phyloP scores from a whole-genome alignment of 2,888 invertebrate genomes.

The Melieria omissa region DNA sequence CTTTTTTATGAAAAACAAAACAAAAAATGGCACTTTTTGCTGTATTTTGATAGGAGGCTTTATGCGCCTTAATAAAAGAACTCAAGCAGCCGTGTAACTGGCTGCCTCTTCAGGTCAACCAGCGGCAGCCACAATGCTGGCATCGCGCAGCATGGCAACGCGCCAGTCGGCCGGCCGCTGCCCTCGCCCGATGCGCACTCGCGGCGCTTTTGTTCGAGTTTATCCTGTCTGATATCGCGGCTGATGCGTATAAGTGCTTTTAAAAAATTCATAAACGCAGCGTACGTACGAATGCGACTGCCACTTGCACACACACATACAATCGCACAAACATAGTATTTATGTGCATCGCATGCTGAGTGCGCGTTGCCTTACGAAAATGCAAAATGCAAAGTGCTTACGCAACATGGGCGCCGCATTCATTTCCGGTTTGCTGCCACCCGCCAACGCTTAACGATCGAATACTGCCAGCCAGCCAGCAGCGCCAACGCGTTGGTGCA shows the following conservation, averaged over 20 bases:
- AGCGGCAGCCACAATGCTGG: background rate
- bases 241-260: constrained; percentile 20
- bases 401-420: constrained; percentile 20
- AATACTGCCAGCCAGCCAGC: background rate
- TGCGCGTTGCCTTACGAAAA: background rate
- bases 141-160: background rate
- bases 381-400: constrained; percentile 2
- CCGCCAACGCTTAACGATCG: background rate
- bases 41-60: too few species aligned
- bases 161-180: background rate
- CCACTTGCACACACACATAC: background rate
- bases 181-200: background rate
- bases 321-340: background rate
- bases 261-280: constrained; percentile 29
- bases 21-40: too few species aligned
- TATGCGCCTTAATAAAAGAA: constrained; percentile 2
- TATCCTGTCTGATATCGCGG: background rate
- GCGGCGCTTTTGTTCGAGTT: background rate
- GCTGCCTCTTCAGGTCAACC: constrained; percentile 8
- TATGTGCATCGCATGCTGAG: background rate
- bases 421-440: constrained; percentile 26
- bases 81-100: constrained; percentile 9
- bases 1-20: too few species aligned
- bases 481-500: constrained; percentile 18
- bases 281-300: background rate